A percentile compares a stretch with the other conserved stretches of the same genome.
Conservation (phyloP, 2,797 vertebrate genomes). For the Hydrolagus colliei region DNA sequence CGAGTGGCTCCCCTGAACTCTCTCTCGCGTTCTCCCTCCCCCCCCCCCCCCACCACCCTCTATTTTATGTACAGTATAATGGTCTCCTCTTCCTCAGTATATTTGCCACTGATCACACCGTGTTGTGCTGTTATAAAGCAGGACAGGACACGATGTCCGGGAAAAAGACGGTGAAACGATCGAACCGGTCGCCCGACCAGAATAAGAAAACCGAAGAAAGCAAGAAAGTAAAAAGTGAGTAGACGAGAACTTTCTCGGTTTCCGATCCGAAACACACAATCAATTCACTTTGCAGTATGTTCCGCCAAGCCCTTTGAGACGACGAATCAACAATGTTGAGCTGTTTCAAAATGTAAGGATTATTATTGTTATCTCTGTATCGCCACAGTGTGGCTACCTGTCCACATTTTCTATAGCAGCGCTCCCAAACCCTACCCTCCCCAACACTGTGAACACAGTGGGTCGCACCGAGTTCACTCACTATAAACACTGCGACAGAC, state of each 20-base stretch:
- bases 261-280: not conserved
- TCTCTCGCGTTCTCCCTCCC: not conserved
- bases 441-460: too few species aligned
- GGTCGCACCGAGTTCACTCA: too few species aligned
- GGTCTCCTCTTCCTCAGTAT: too few species aligned
- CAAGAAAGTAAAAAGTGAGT: conserved; percentile 64
- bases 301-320: not conserved
- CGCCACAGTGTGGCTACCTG: too few species aligned
- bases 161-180: conserved; percentile 68
- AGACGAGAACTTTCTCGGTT: not conserved
- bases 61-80: not conserved
- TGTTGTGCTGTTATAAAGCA: not conserved
- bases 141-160: conserved; percentile 59
- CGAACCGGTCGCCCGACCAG: conserved; percentile 31
- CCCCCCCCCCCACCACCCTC: not conserved
- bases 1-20: too few species aligned
- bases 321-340: not conserved
- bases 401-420: too few species aligned
- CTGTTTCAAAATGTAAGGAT: too few species aligned
- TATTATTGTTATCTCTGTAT: too few species aligned
- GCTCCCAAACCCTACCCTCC: too few species aligned
- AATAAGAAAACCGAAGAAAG: conserved; percentile 45
- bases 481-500: too few species aligned
- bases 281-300: not conserved
- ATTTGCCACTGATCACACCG: not conserved